These are phyloP conservation scores for Boleophthalmus pectinirostris DNA, from an alignment of 2,113 vertebrate genomes.

Conservation along the genomic window DNA sequence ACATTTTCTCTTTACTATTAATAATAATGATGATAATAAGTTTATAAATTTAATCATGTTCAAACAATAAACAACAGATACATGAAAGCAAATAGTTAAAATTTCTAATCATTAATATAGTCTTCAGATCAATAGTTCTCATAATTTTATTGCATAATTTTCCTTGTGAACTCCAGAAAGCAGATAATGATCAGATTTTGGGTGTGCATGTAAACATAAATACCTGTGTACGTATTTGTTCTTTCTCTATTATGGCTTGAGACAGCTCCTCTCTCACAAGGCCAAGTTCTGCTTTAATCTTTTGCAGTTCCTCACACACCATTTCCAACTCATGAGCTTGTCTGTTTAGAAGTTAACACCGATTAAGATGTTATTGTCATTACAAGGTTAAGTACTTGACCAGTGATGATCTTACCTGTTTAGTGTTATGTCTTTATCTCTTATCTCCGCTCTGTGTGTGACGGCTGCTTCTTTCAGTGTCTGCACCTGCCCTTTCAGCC, in stretches of 20 bases:
- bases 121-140: no score
- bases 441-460: constrained; percentile 62
- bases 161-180: no score
- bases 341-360: constrained; percentile 40
- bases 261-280: constrained; percentile 51
- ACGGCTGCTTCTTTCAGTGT: constrained; percentile 58
- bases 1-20: no score
- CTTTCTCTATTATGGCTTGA: constrained; percentile 51
- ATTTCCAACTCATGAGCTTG: constrained; percentile 64
- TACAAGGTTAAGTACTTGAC: background rate
- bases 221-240: constrained; percentile 65
- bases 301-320: constrained; percentile 52
- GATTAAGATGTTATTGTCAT: background rate
- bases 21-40: no score
- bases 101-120: no score
- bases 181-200: no score
- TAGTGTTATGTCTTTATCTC: constrained; percentile 59
- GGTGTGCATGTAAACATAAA: no score
- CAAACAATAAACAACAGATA: no score
- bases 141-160: no score
- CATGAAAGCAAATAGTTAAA: no score
- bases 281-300: constrained; percentile 58
- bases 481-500: constrained; percentile 70
- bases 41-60: no score
- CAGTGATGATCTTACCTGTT: constrained; percentile 59